Conservation (phyloP, 2,113 vertebrate genomes). For the Dasyurus viverrinus region DNA sequence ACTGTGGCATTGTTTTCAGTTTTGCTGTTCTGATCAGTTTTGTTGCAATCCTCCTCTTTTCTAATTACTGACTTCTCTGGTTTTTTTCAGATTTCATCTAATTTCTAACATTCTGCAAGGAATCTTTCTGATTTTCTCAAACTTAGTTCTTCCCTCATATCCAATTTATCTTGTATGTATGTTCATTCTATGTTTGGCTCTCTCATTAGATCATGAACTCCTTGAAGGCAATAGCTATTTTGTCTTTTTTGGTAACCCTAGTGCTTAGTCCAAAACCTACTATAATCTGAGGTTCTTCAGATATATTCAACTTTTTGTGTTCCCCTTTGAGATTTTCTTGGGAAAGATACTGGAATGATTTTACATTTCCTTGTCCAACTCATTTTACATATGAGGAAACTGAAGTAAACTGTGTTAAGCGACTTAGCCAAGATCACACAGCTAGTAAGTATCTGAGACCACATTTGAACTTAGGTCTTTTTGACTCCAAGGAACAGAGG, state of each 20-base stretch:
- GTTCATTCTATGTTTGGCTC: too few relatives aligned
- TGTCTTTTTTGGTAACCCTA: neutral
- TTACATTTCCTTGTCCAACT: neutral
- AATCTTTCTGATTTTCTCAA: too few relatives aligned
- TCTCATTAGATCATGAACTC: too few relatives aligned
- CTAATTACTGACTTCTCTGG: too few relatives aligned
- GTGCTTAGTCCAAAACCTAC: neutral
- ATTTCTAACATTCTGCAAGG: too few relatives aligned
- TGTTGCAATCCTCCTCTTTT: too few relatives aligned
- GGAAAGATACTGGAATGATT: neutral
- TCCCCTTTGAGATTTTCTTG: too few relatives aligned
- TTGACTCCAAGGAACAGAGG: neutral
- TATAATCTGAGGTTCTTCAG: neutral
- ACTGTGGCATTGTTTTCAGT: too few relatives aligned
- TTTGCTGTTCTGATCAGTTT: too few relatives aligned
- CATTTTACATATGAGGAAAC: neutral
- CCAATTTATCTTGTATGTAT: too few relatives aligned
- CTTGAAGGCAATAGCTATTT: neutral
- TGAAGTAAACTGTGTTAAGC: neutral
- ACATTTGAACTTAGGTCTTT: neutral
- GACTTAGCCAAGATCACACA: neutral
- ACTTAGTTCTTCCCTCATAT: too few relatives aligned
- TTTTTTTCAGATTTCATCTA: too few relatives aligned
- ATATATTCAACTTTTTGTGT: neutral
- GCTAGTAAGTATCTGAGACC: neutral